phyloP scores from a whole-genome alignment of 2,797 vertebrate species.

The Erithacus rubecula region DNA sequence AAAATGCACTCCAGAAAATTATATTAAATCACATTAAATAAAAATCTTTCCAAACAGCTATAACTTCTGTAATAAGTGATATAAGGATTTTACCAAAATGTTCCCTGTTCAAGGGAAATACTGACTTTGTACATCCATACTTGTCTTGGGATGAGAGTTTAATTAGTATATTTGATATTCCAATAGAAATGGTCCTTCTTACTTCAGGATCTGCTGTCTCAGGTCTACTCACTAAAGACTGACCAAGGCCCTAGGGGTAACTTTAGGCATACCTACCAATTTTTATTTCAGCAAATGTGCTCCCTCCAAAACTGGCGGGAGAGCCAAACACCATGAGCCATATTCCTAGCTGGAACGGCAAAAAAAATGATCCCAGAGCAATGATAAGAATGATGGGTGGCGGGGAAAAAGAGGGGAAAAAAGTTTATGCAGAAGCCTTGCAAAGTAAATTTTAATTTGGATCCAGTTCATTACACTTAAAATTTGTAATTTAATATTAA shows the following conservation, averaged over 20 bases:
- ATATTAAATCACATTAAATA: neutral
- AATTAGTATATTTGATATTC: neutral
- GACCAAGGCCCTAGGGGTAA: neutral
- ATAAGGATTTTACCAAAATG: neutral
- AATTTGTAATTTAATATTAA: neutral
- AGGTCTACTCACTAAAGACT: neutral
- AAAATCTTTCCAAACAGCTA: neutral
- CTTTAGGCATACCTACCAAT: neutral
- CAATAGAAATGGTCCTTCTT: neutral
- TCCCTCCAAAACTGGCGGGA: neutral
- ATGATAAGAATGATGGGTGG: neutral
- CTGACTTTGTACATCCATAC: neutral
- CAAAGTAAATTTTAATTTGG: neutral
- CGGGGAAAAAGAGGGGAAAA: fast-evolving
- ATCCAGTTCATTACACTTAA: neutral
- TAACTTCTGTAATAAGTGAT: neutral
- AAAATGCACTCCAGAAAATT: neutral
- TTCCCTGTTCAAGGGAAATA: neutral
- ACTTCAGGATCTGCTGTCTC: neutral
- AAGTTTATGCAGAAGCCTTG: neutral
- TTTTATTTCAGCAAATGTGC: neutral
- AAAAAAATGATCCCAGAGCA: neutral
- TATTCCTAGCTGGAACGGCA: neutral
- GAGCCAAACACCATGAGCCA: neutral
- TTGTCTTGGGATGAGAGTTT: neutral